Base-by-base conservation (phyloP, 2,888 invertebrate genomes). In the Campoplex capitator region DNA sequence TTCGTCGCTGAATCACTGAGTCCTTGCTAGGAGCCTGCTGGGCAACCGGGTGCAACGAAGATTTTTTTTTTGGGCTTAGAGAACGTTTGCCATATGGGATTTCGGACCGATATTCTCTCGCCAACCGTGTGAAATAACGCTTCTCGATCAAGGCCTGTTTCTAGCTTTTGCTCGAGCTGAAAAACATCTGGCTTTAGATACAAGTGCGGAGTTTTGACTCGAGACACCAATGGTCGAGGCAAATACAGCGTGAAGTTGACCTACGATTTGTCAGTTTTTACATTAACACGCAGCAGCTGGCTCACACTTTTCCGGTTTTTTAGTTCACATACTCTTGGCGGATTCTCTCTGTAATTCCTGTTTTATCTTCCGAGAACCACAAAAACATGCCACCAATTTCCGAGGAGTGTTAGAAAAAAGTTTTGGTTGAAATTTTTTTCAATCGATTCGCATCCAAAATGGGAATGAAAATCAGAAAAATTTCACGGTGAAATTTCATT, bases 121-220 rank as follows among this genome's bases (percentile, higher is more conserved):
- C 70, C n/a, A 45, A 28, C 51, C 73, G 71, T 75, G 83, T 78
- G 67, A 84, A 78, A 54, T 77, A 18, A 73, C 71, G 83, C 82
- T 71, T 65, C 56, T 32, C 56, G 4, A 56, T 54, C 73, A n/a
- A 56, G 74, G 38, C 35, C 42, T 75, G 18, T 58, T 70, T 58
- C 28, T 77, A 35, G 51, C n/a, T 48, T 62, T 83, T 16, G 16
- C 35, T 67, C 35, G n/a, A 7, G 38, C 70, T 16, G 18, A 42
- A 70, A 77, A 84, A 84, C 83, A 84, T 84, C 83, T 84, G 83
- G 78, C 73, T 45, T 51, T 54, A 68, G 65, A 48, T 35, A 67
- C 78, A 70, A 79, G 78, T 70, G 68, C 48, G 16, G 7, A 65
- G 18, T 7, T 23, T n/a, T 11, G 9, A 76, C 65, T n/a, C 51